phyloP scores from a whole-genome alignment of 1,140 invertebrate species.

The Drosophila mayri region DNA sequence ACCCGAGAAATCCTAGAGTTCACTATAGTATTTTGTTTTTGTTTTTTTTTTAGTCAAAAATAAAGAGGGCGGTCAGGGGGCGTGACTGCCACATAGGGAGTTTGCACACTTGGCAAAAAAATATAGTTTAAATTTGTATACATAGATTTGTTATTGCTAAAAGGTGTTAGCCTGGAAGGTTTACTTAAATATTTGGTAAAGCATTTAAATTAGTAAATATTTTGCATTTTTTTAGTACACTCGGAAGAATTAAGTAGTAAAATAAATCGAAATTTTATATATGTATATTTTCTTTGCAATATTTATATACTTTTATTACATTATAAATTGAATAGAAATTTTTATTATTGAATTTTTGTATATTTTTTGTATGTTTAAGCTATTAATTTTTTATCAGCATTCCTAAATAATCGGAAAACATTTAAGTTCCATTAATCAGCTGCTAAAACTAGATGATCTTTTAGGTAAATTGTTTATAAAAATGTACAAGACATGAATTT shows the following conservation, averaged over 20 bases:
- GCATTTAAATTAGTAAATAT: background rate
- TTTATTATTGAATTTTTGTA: too few relatives aligned
- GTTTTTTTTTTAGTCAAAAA: background rate
- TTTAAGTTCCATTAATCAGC: too few relatives aligned
- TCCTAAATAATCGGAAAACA: too few relatives aligned
- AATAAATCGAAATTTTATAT: background rate
- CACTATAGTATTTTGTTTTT: constrained; percentile 7
- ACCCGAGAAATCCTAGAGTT: constrained; percentile 15
- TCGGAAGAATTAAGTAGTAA: background rate
- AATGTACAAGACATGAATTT: background rate
- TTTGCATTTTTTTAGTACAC: background rate
- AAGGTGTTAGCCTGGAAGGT: too few relatives aligned
- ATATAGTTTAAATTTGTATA: background rate
- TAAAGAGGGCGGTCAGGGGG: background rate
- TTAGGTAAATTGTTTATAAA: background rate
- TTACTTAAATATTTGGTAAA: background rate
- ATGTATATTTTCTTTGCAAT: background rate
- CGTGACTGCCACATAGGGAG: constrained; percentile 1
- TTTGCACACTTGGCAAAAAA: background rate
- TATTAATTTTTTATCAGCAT: too few relatives aligned
- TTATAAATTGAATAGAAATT: too few relatives aligned
- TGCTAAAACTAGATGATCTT: background rate
- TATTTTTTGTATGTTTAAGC: too few relatives aligned
- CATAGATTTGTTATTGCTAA: background rate
- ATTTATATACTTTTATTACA: background rate